Evolutionary conservation across 2,797 vertebrate genomes (phyloP).

Genomic region (Balearica regulorum): DNA sequence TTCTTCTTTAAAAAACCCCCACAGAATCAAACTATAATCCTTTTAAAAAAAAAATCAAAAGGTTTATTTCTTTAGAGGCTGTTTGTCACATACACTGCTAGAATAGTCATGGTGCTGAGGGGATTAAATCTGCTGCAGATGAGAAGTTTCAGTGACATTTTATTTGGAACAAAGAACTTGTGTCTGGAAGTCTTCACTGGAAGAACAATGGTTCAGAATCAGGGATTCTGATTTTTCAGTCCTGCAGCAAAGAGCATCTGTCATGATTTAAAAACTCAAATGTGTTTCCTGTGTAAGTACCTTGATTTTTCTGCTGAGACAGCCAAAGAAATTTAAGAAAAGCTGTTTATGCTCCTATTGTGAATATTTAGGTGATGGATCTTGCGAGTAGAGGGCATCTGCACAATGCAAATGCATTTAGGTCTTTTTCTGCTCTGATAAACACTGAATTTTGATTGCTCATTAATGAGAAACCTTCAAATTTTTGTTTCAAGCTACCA

Average conservation of each 20-base stretch:
- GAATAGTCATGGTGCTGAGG: neutral
- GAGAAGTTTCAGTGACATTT: slow-evolving; percentile 14
- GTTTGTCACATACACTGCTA: neutral
- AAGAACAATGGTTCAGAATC: neutral
- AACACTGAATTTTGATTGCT: slow-evolving; percentile 19
- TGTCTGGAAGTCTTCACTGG: neutral
- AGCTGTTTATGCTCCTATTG: neutral
- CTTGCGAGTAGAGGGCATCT: neutral
- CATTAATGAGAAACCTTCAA: neutral
- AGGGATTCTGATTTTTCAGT: neutral
- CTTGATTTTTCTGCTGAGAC: neutral
- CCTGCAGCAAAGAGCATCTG: neutral
- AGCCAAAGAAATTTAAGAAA: neutral
- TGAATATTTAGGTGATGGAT: neutral
- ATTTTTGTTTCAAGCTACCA: slow-evolving; percentile 12
- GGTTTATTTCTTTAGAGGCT: neutral
- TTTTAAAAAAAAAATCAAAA: neutral
- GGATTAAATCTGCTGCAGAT: neutral
- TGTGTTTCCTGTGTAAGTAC: neutral
- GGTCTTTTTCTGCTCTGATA: neutral
- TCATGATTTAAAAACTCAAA: neutral
- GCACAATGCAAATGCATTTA: neutral
- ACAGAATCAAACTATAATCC: neutral
- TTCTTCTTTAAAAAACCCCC: neutral
- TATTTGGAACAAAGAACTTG: neutral